phyloP scores from a whole-genome alignment of 2,113 vertebrate genomes.

The Platichthys flesus region DNA sequence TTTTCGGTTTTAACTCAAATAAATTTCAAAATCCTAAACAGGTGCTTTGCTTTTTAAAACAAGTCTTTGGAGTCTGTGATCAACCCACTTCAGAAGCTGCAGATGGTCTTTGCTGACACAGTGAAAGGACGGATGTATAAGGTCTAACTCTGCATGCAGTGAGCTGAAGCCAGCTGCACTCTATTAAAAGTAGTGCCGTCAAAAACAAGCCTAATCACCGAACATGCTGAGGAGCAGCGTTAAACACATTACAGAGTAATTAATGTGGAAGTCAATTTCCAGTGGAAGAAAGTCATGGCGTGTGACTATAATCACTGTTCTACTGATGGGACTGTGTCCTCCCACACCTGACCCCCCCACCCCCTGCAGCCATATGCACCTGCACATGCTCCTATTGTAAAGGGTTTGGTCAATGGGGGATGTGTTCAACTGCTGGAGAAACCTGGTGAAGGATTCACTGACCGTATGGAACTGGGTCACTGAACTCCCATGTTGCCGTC shows the following conservation, averaged over 20 bases:
- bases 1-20: too few species aligned
- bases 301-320: constrained; percentile 12
- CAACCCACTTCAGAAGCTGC: not conserved
- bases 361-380: not conserved
- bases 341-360: not conserved
- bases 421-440: constrained; percentile 4
- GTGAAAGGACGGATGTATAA: constrained; percentile 18
- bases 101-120: constrained; percentile 17
- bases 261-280: constrained; percentile 26
- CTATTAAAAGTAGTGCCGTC: constrained; percentile 34
- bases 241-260: constrained; percentile 38
- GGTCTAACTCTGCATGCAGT: not conserved
- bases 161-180: constrained; percentile 24
- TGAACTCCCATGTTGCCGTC: constrained; percentile 49
- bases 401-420: constrained; percentile 15
- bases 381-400: constrained; percentile 1
- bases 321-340: not conserved
- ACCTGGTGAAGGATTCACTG: constrained; percentile 47
- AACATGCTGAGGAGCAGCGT: constrained; percentile 12
- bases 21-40: too few species aligned
- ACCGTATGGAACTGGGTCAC: constrained; percentile 44
- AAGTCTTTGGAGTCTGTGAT: constrained; percentile 1
- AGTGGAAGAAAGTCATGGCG: constrained; percentile 17
- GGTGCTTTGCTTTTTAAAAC: too few species aligned
- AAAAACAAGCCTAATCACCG: constrained; percentile 38